These are phyloP conservation scores for Oscheius onirici DNA, from an alignment of 2,888 invertebrate genomes.

Conservation along the genomic window DNA sequence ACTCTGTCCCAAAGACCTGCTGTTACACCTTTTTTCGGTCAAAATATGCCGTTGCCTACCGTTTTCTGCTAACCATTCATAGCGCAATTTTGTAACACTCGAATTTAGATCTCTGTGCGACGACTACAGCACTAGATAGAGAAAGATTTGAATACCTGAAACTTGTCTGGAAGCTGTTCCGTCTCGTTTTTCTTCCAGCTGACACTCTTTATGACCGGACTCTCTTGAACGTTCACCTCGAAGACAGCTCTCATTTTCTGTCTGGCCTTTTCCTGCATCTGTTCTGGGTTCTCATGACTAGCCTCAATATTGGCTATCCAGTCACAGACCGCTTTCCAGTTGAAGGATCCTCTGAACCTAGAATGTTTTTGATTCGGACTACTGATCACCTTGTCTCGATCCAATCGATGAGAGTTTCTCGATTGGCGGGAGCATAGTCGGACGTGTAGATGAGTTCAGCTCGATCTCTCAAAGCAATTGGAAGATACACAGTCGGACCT, in stretches of 20 bases:
- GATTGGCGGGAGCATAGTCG: slow-evolving; percentile 67
- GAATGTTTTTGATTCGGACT: neutral
- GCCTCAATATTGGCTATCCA: slow-evolving; percentile 69
- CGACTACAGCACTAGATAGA: neutral
- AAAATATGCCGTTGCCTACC: no score
- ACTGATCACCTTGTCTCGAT: slow-evolving; percentile 51
- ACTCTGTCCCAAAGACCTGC: neutral
- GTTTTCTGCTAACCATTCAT: neutral
- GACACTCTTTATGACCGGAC: slow-evolving; percentile 57
- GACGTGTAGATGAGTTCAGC: slow-evolving; percentile 65
- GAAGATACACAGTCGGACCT: slow-evolving; percentile 66
- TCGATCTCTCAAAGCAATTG: slow-evolving; percentile 62
- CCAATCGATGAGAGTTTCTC: slow-evolving; percentile 62
- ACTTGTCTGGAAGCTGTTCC: slow-evolving; percentile 61
- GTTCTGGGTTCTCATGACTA: slow-evolving; percentile 48
- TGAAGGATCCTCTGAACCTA: slow-evolving; percentile 49
- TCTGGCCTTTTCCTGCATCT: slow-evolving; percentile 65
- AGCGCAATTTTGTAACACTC: neutral
- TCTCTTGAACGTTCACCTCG: slow-evolving; percentile 64
- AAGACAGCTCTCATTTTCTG: slow-evolving; percentile 63
- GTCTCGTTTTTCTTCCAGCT: slow-evolving; percentile 49
- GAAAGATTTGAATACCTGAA: slow-evolving; percentile 46
- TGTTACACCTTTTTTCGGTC: no score
- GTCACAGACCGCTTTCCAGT: slow-evolving; percentile 67
- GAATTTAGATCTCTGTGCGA: neutral